phyloP scores from a whole-genome alignment of 2,888 invertebrate species.

The Dynastes grantii region DNA sequence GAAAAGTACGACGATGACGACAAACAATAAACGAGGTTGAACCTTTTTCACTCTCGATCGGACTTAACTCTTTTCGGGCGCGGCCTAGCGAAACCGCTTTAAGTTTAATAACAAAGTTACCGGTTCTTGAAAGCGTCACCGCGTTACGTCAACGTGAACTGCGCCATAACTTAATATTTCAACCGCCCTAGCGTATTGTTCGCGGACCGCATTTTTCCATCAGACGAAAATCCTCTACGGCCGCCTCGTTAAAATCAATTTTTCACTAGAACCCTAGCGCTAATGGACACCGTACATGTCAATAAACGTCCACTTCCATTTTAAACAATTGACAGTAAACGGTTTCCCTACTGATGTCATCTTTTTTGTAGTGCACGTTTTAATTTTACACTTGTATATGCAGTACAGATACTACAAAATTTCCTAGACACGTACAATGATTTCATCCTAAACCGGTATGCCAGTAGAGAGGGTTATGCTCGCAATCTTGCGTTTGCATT shows the following conservation, averaged over 20 bases:
- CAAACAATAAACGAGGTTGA: constrained; percentile 37
- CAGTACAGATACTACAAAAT: background rate
- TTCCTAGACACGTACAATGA: background rate
- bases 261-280: constrained; percentile 14
- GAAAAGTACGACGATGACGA: constrained; percentile 6
- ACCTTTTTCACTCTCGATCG: constrained; percentile 22
- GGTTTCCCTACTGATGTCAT: constrained; percentile 6
- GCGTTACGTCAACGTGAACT: constrained; percentile 13
- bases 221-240: constrained; percentile 13
- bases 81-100: constrained; percentile 5
- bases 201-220: constrained; percentile 17
- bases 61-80: constrained; percentile 25
- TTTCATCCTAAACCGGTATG: no score
- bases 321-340: constrained; percentile 38
- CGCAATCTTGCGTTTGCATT: no score
- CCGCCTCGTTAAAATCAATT: constrained; percentile 42
- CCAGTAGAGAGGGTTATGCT: no score
- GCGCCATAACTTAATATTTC: constrained; percentile 37
- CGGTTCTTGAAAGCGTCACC: constrained; percentile 27
- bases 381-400: background rate
- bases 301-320: constrained; percentile 44
- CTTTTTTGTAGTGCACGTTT: background rate
- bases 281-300: constrained; percentile 40
- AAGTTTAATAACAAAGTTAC: constrained; percentile 32
- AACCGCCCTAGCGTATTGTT: constrained; percentile 18